Evolutionary conservation across 2,113 vertebrate species (phyloP), one percentile per base, ranked within the genome.

Genomic region (Cottus gobio): DNA sequence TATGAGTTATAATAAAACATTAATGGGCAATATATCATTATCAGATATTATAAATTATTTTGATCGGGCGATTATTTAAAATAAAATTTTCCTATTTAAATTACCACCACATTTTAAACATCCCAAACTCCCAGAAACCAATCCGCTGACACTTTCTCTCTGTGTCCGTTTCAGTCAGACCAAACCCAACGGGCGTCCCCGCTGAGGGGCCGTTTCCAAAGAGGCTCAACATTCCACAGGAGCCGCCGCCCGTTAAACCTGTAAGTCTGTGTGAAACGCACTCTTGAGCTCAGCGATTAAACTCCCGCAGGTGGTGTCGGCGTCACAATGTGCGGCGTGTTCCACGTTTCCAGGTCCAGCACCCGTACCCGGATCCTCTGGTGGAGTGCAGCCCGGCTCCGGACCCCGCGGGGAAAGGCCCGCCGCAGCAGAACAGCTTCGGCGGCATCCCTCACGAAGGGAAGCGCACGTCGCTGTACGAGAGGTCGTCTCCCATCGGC

Each of bases 401-500:
- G 36, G 73, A 80, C 61, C 42, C 58, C 13, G 88, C 87, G 71
- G 95, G 94, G 64, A 97, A 97, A 94, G 93, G 91, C 91, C 87
- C 95, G 86, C 90, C 93, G 56, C 95, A 97, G 90, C 96, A 96
- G 92, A 96, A 96, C 93, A 96, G 92, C 95, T 97, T 96, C 93
- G 92, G 96, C 90, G 96, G 96, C 96, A 96, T 97, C 97, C 96
- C 97, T 95, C 95, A 94, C 0, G 96, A 97, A 93, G 96, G 96
- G 93, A 98, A 97, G 89, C 97, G 98, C 91, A 98, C 96, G 13
- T 96, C 96, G n/a, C 93, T 98, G 87, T 99, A 98, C 5, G 97
- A 98, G 90, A 95, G 97, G 52, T 96, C 97, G 57, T 97, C 96
- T 84, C 96, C 96, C 61, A 96, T 96, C 91, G 96, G 95, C 83